Base-by-base conservation (phyloP, 2,888 invertebrate species). In the Rhamnusium bicolor region DNA sequence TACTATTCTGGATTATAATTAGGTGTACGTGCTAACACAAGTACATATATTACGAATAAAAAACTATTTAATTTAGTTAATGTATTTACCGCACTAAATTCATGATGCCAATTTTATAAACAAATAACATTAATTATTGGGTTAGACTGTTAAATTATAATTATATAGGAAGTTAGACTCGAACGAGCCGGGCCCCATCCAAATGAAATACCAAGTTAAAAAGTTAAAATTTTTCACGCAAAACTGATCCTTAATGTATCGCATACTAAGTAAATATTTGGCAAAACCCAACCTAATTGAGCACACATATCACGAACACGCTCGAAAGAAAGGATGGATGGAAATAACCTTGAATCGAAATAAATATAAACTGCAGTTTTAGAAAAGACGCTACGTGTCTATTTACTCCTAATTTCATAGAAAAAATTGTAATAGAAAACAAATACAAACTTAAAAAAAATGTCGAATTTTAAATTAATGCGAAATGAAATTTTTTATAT, bases 211-310 rank as follows among this genome's bases (percentile, higher is more conserved):
- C 46, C 47, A 63, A 49, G 65, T 53, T 65, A 29, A 67, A 67
- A 56, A 32, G 40, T 56, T 40, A 56, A 46, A 61, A 40, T 32
- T 54, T n/a, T 40, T 40, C 56, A 40, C 19, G 53, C 65, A 65
- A 65, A 65, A 65, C n/a, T 65, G 53, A 19, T 46, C 54, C 56
- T 56, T 67, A 67, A 40, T 24, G 67, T 67, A 56, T 67, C 56
- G 67, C 40, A 66, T 56, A 46, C 56, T 67, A 67, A 56, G 56
- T 27, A 67, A 67, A 67, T 67, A 67, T 67, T 67, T 67, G 67
- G 67, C 67, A 67, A 67, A 67, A 67, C 67, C 67, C 67, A 67
- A 27, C 56, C 66, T 67, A 54, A 67, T 67, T 51, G 67, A 56
- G 51, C 24, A 67, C 67, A 67, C 67, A 67, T 56, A 67, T 67